Percentiles rank a stretch among this genome's conserved stretches.
phyloP scores from a whole-genome alignment of 2,888 invertebrate genomes.

The Epistrophella euchroma region DNA sequence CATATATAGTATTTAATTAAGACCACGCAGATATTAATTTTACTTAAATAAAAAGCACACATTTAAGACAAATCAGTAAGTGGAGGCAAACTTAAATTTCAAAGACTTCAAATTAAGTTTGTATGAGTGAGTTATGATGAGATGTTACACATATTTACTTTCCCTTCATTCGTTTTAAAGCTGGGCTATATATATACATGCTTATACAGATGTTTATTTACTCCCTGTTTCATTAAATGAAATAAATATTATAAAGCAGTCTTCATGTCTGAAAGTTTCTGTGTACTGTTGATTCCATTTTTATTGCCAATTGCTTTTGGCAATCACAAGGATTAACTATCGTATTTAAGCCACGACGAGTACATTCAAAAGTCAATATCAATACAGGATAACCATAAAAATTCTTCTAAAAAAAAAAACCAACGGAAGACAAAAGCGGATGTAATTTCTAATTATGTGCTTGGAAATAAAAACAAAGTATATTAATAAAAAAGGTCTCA shows the following conservation, averaged over 20 bases:
- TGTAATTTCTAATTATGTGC: constrained; percentile 51
- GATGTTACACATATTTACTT: neutral
- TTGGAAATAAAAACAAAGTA: constrained; percentile 27
- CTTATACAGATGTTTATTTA: too few relatives aligned
- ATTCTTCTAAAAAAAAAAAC: neutral
- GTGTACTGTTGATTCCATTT: constrained; percentile 38
- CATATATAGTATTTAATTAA: too few relatives aligned
- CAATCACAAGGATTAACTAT: constrained; percentile 60
- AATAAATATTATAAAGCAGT: constrained; percentile 10
- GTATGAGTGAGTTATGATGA: neutral
- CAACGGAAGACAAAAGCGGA: neutral
- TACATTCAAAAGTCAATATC: constrained; percentile 36
- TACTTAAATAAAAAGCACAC: neutral
- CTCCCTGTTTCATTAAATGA: neutral
- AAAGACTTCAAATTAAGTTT: constrained; percentile 16
- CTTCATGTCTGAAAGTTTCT: neutral
- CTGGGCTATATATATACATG: neutral
- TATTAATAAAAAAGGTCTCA: neutral
- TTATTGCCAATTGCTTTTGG: constrained; percentile 54
- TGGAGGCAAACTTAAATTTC: neutral
- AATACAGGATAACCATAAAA: neutral
- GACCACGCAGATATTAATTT: too few relatives aligned
- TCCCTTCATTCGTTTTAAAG: neutral
- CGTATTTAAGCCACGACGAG: constrained; percentile 53
- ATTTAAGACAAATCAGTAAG: neutral